A percentile compares a stretch with the other conserved stretches of the same genome.
Conservation (phyloP, 2,797 vertebrate species). For the Acrossocheilus wenchowensis region DNA sequence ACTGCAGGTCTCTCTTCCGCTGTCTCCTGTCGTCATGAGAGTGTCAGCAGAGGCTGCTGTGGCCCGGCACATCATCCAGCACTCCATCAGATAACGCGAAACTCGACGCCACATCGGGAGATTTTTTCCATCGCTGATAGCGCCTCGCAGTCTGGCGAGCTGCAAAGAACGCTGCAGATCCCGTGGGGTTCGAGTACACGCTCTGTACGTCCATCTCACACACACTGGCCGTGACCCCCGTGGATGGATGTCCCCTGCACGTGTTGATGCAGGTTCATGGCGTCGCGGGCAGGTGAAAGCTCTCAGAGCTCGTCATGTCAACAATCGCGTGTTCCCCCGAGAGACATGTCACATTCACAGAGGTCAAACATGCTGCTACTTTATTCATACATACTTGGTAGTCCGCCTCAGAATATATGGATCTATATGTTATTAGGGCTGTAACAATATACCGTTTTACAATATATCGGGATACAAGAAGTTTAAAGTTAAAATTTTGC, state of each 20-base stretch:
- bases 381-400: not conserved
- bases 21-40: constrained; percentile 14
- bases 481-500: not conserved
- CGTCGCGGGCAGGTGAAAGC: not conserved
- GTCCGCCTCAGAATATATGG: not conserved
- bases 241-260: not conserved
- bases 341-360: not conserved
- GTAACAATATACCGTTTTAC: not conserved
- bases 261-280: not conserved
- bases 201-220: not conserved
- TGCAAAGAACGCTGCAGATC: constrained; percentile 26
- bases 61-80: constrained; percentile 47
- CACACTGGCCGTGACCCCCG: not conserved
- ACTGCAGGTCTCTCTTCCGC: constrained; percentile 13
- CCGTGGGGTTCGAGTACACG: not conserved
- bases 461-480: not conserved
- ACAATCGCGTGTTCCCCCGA: not conserved
- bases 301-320: constrained; percentile 8
- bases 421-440: not conserved
- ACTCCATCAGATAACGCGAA: constrained; percentile 56
- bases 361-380: constrained; percentile 1
- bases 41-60: constrained; percentile 51
- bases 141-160: constrained; percentile 20
- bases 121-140: constrained; percentile 35
- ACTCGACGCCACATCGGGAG: constrained; percentile 44